phyloP scores from a whole-genome alignment of 2,113 vertebrate genomes.

The Daubentonia madagascariensis region DNA sequence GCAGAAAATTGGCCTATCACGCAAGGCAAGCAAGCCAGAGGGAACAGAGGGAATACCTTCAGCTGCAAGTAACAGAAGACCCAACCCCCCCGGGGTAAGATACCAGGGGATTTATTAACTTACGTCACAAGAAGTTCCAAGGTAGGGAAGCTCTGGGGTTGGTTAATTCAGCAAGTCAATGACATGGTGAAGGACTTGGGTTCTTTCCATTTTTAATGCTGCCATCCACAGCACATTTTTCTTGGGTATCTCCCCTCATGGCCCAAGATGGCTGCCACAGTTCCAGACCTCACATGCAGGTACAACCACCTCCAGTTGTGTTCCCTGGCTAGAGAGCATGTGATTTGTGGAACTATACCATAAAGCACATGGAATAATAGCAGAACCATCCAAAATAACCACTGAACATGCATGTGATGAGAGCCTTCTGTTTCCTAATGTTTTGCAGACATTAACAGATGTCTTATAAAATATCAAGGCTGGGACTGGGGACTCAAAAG shows the following conservation, averaged over 20 bases:
- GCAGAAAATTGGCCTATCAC: neutral
- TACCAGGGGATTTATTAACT: neutral
- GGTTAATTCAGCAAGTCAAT: neutral
- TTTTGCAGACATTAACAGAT: neutral
- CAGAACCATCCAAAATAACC: no score
- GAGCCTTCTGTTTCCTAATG: neutral
- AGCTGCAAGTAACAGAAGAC: neutral
- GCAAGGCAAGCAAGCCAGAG: neutral
- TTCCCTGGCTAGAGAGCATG: neutral
- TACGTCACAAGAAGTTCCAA: neutral
- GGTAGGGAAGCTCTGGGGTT: neutral
- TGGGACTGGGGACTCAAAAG: neutral
- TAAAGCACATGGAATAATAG: neutral
- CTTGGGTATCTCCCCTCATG: fast-evolving
- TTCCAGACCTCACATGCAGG: neutral
- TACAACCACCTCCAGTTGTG: neutral
- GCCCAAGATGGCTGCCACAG: neutral
- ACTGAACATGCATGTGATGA: fast-evolving
- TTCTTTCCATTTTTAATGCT: fast-evolving
- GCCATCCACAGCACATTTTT: neutral
- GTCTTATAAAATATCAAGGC: neutral
- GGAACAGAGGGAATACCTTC: no score
- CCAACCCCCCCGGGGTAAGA: fast-evolving
- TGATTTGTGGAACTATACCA: fast-evolving
- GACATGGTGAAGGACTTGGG: neutral